Percentiles rank a stretch among this genome's conserved stretches.
These are phyloP conservation scores for Amphiura filiformis DNA, from an alignment of 35 echinoderm and acorn worm genomes.

Conservation along the genomic window DNA sequence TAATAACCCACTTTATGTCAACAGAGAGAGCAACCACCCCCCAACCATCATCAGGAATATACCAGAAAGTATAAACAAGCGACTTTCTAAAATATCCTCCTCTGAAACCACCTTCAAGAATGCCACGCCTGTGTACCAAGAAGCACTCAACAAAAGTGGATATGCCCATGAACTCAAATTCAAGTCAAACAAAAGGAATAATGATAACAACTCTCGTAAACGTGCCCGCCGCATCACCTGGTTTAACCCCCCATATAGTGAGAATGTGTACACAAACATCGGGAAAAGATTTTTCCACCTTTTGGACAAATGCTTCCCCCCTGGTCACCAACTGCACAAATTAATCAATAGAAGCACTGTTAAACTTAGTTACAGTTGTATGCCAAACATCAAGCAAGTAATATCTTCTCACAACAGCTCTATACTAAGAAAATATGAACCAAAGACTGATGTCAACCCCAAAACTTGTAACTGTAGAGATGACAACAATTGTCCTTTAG, in stretches of 20 bases:
- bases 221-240: constrained; percentile 21
- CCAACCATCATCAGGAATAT: background rate
- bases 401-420: too few species aligned
- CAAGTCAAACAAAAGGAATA: background rate
- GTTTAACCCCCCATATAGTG: constrained; percentile 51
- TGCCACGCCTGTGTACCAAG: constrained; percentile 11
- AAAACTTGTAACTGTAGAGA: too few species aligned
- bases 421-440: too few species aligned
- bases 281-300: constrained; percentile 31
- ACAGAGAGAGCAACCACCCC: constrained; percentile 15
- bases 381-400: constrained; percentile 31
- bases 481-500: too few species aligned
- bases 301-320: constrained; percentile 34
- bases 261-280: constrained; percentile 33
- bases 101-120: constrained; percentile 29
- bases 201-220: background rate
- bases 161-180: constrained; percentile 2
- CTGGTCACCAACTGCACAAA: background rate
- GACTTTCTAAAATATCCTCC: too few species aligned
- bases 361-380: constrained; percentile 23
- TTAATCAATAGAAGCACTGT: constrained; percentile 12
- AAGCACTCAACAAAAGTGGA: constrained; percentile 12
- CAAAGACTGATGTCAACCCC: too few species aligned
- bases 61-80: constrained; percentile 15
- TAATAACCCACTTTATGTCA: background rate